phyloP scores from a whole-genome alignment of 2,888 invertebrate genomes.

The Stenodera caucasica region DNA sequence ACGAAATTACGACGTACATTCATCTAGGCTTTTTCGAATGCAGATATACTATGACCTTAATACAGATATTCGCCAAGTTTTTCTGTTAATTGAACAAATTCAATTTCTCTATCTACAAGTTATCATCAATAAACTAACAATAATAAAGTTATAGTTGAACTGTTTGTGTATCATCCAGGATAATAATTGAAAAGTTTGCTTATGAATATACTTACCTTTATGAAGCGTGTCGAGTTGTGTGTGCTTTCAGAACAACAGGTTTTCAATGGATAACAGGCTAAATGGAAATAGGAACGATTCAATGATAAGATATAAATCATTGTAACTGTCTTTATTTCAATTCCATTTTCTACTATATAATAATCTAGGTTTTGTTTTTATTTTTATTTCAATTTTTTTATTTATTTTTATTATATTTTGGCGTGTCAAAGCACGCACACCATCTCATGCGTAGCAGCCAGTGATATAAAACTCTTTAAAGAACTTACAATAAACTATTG shows the following conservation, averaged over 20 bases:
- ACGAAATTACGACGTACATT: conserved; percentile 26
- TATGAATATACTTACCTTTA: conserved; percentile 2
- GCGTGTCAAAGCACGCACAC: conserved; percentile 45
- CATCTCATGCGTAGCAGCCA: conserved; percentile 51
- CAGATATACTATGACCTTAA: not conserved
- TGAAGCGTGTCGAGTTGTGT: not conserved
- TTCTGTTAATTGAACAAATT: not conserved
- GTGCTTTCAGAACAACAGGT: not conserved
- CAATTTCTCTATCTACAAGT: no score
- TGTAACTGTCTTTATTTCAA: conserved; percentile 56
- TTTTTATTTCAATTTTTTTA: conserved; percentile 41
- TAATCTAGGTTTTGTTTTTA: conserved; percentile 46
- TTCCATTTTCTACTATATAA: conserved; percentile 55
- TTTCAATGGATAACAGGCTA: not conserved
- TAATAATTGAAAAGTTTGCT: not conserved
- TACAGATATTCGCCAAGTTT: not conserved
- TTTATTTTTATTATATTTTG: conserved; percentile 44
- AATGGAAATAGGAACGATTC: not conserved
- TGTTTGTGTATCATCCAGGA: not conserved
- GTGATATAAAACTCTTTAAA: conserved; percentile 50
- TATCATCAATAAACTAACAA: no score
- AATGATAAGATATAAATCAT: conserved; percentile 30
- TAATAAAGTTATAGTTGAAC: not conserved
- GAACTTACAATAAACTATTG: conserved; percentile 16
- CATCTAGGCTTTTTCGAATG: conserved; percentile 2